These are phyloP conservation scores for Leucophora obtusa DNA, from an alignment of 2,888 invertebrate genomes.

Conservation along the genomic window DNA sequence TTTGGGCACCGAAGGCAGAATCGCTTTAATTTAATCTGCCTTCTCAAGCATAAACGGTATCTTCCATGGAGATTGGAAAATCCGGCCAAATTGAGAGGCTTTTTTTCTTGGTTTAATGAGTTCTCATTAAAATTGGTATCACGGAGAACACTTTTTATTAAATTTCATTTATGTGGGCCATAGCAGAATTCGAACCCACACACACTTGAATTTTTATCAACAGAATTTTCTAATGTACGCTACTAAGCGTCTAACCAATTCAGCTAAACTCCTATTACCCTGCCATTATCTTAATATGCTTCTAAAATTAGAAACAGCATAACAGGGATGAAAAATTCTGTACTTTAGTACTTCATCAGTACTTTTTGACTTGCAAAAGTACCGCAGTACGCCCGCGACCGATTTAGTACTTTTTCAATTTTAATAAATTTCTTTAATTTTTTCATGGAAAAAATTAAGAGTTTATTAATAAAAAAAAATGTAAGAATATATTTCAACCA, in stretches of 20 bases:
- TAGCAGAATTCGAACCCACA: slow-evolving; percentile 46
- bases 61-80: slow-evolving; percentile 66
- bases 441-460: no score
- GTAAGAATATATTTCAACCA: no score
- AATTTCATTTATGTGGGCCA: not conserved
- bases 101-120: slow-evolving; percentile 1
- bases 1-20: slow-evolving; percentile 76
- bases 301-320: slow-evolving; percentile 13
- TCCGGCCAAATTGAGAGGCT: slow-evolving; percentile 75
- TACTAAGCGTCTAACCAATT: slow-evolving; percentile 11
- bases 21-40: slow-evolving; percentile 73
- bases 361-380: no score
- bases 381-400: no score
- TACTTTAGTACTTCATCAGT: no score
- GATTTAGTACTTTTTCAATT: no score
- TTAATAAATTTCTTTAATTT: no score
- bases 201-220: not conserved
- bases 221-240: not conserved
- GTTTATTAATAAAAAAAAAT: no score
- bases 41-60: slow-evolving; percentile 72
- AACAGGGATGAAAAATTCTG: no score
- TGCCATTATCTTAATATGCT: not conserved
- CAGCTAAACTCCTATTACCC: not conserved
- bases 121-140: no score
- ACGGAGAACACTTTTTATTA: no score